These are phyloP conservation scores for Tetramorium alpestre DNA, from an alignment of 1,140 invertebrate species.

Conservation along the genomic window DNA sequence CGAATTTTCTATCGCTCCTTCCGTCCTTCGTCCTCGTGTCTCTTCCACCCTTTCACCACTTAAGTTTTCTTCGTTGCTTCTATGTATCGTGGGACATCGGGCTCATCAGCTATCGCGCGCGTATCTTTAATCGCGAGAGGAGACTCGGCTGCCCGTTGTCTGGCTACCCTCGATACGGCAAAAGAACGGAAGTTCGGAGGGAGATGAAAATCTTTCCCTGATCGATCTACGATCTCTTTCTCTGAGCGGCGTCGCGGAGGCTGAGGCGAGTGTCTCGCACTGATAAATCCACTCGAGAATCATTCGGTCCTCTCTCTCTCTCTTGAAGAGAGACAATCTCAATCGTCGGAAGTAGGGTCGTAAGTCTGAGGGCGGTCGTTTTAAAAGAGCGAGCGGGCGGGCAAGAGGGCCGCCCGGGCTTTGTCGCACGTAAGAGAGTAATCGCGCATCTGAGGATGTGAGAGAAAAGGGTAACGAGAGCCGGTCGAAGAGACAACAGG, in stretches of 20 bases:
- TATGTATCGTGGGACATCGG: background rate
- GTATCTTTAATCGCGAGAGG: background rate
- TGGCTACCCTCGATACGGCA: background rate
- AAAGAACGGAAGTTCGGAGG: background rate
- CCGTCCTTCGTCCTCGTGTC: too few species aligned
- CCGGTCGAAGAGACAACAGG: constrained; percentile 9
- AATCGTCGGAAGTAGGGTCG: background rate
- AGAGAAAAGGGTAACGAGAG: background rate
- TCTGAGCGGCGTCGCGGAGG: background rate
- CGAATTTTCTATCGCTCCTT: background rate
- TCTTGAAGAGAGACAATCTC: constrained; percentile 1
- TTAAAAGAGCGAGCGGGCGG: background rate
- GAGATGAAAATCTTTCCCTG: background rate
- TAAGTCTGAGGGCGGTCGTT: background rate
- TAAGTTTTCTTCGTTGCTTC: constrained; percentile 10
- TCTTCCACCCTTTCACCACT: background rate
- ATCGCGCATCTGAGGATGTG: constrained; percentile 5
- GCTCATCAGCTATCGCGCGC: constrained; percentile 16
- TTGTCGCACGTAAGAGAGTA: background rate
- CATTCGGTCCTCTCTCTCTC: constrained; percentile 16
- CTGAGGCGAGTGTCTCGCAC: constrained; percentile 5
- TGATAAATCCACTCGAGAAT: constrained; percentile 36
- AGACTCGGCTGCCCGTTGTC: background rate
- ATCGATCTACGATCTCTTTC: constrained; percentile 33
- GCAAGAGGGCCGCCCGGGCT: background rate